These are phyloP conservation scores for Gastracanthus pulcherrimus DNA, from an alignment of 2,888 invertebrate species.

Conservation along the genomic window DNA sequence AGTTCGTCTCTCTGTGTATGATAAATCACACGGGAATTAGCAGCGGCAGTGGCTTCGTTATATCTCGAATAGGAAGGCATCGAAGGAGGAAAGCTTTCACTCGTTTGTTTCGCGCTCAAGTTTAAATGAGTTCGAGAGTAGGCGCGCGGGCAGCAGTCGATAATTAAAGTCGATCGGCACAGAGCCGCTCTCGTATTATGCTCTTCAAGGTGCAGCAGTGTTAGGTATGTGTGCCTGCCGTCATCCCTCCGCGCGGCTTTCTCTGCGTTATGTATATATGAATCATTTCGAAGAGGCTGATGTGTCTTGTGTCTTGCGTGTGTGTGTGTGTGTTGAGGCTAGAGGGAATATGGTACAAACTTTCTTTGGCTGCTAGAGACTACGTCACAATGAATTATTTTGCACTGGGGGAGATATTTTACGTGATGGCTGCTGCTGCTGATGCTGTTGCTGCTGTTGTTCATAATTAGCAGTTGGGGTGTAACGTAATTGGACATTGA, in stretches of 20 bases:
- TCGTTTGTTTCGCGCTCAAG: slow-evolving; percentile 35
- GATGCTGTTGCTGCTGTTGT: no score
- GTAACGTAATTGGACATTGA: neutral
- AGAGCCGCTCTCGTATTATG: neutral
- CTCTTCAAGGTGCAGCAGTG: no score
- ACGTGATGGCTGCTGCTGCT: neutral
- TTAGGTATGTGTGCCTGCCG: neutral
- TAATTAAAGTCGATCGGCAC: slow-evolving; percentile 52
- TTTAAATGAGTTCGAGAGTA: slow-evolving; percentile 44
- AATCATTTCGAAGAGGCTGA: neutral
- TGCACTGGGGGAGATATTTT: neutral
- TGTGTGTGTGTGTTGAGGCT: no score
- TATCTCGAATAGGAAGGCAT: neutral
- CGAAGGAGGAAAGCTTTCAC: slow-evolving; percentile 40
- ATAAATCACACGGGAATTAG: neutral
- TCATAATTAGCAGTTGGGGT: neutral
- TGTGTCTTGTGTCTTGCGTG: no score
- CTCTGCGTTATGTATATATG: slow-evolving; percentile 3
- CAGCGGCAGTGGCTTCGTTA: no score
- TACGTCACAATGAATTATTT: slow-evolving; percentile 7
- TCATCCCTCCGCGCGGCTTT: slow-evolving; percentile 21
- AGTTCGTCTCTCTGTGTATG: neutral
- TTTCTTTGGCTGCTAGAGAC: slow-evolving; percentile 8
- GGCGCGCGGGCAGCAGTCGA: slow-evolving; percentile 6
- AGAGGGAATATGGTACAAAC: neutral